Base-by-base conservation (phyloP, 1,140 invertebrate genomes). In the Drosophila micromelanica region DNA sequence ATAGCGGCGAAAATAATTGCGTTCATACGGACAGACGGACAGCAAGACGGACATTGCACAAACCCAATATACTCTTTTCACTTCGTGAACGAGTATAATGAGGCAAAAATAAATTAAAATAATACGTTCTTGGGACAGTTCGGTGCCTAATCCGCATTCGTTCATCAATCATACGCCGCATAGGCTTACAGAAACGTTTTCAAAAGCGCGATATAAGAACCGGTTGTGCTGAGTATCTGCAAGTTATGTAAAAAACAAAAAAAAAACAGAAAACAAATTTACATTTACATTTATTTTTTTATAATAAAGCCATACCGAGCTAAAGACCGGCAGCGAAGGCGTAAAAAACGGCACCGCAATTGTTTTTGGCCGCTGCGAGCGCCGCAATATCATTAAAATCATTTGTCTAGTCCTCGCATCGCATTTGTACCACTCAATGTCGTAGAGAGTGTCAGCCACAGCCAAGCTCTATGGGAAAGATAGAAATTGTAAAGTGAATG, bases 351-450 rank as follows among this genome's bases (percentile, higher is more conserved):
- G 91, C 35, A 90, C 89, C 27, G 73, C 73, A 86, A 92, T 91
- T 73, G 89, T 89, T 78, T 80, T 89, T 59, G 82, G 73, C 56
- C 79, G 73, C 68, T 92, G 91, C 62, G 91, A 80, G 27, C 91
- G 86, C 43, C 73, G 80, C 70, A 92, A 78, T 63, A 91, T 92
- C 89, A 92, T 89, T 80, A 92, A 78, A 78, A 92, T 89, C 74
- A 91, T 87, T 90, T 90, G 82, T 73, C 86, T 87, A 78, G 89
- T 90, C 67, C 74, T 79, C 67, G 76, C 77, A 71, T 92, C 90
- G 72, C 91, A 92, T 80, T 91, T 92, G 49, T 92, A 92, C 91
- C 91, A 92, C 62, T 79, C 87, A 69, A 81, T 77, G 61, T 91
- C 85, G 57, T 92, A 92, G 45, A 90, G 70, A 27, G 87, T 76